Conservation (phyloP, 64 coral and sea anemone genomes). For the Platygyra sinensis region DNA sequence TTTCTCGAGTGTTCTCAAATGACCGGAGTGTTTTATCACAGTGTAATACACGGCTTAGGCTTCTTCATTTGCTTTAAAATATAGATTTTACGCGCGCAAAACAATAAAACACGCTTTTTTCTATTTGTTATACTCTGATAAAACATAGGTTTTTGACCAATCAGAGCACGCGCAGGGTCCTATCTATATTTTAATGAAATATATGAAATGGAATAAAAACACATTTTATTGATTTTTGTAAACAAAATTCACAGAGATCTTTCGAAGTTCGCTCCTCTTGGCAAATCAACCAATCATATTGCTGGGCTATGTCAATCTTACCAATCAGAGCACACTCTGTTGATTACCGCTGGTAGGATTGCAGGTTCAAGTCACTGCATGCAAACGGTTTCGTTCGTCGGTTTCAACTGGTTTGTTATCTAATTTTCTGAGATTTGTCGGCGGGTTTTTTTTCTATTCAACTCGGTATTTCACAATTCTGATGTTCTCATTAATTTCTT, state of each 20-base stretch:
- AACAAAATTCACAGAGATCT: not conserved
- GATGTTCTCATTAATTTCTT: conserved; percentile 34
- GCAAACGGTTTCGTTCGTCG: conserved; percentile 23
- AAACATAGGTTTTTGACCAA: no score
- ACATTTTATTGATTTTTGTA: not conserved
- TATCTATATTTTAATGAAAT: no score
- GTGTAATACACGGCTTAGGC: no score
- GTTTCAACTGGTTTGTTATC: not conserved
- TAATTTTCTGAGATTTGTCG: not conserved
- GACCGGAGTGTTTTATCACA: no score
- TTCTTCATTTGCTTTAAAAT: no score
- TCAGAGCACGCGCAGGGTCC: no score
- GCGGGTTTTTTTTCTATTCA: not conserved
- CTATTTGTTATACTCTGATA: no score
- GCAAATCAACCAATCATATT: conserved; percentile 11
- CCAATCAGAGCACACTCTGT: conserved; percentile 22
- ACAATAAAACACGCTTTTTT: no score
- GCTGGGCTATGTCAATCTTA: not conserved
- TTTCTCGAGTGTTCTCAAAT: no score
- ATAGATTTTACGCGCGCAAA: no score
- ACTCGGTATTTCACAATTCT: not conserved
- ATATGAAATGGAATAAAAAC: no score
- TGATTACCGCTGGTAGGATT: not conserved
- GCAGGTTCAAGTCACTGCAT: not conserved
- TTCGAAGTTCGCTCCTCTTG: conserved; percentile 41